Base-by-base conservation (phyloP, 1,140 invertebrate species). In the Euschistus heros region DNA sequence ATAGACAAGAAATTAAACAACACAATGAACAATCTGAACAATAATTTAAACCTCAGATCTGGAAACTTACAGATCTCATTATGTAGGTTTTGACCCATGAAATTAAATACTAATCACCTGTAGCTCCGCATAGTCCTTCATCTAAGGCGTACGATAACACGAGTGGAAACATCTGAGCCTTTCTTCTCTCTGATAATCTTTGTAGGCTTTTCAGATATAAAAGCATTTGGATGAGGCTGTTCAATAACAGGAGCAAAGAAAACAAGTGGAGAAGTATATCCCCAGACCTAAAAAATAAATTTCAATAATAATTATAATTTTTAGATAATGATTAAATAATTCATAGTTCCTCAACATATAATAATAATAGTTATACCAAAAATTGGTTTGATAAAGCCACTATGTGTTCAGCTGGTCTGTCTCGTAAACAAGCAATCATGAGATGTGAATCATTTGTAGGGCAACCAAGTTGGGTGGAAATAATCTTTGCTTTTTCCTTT, bases 401-500 rank as follows among this genome's bases (percentile, higher is more conserved):
- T 6, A 86, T 72, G 7, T 75, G 76, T 24, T 80, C 76, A 17
- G 80, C 82, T 0, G 84, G 82, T 57, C 82, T 75, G 61, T 81
- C 77, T 66, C 81, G 79, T 0, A 93, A 76, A 74, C 91, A 93
- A 22, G 82, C 80, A 0, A 89, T 74, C 74, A 92, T 80, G 17
- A 82, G 78, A 65, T 75, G 72, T 33, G 70, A 80, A 61, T 75
- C 77, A 42, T 71, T 63, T 14, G 77, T 81, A 0, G 84, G 82
- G 73, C 89, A 94, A 67, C 88, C 88, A 0, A 93, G 75, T 5
- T 80, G 75, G 2, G 75, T 70, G 0, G 84, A 84, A 3, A 93
- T 72, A 67, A 81, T 77, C 54, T 80, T 79, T 0, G 89, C 82
- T 71, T 89, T 89, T 67, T 84, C 78, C 2, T 79, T 73, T 0